A percentile compares a stretch with the other conserved stretches of the same genome.
phyloP scores from a whole-genome alignment of 2,113 vertebrate species.

The Cyanoderma ruficeps region DNA sequence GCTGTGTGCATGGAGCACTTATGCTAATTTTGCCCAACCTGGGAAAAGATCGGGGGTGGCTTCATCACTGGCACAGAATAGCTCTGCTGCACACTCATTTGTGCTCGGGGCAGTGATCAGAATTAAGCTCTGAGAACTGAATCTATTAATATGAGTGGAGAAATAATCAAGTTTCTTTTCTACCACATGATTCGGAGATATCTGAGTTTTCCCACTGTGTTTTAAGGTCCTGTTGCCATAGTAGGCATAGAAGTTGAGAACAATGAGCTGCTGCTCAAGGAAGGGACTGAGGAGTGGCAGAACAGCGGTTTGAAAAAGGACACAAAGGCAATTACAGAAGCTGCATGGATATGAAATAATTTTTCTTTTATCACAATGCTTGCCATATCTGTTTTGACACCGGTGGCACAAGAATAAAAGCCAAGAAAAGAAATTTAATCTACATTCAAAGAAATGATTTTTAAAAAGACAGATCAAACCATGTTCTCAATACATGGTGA shows the following conservation, averaged over 20 bases:
- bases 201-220: not conserved
- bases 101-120: not conserved
- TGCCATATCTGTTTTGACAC: constrained; percentile 8
- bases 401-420: not conserved
- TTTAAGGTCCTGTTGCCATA: not conserved
- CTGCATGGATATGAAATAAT: not conserved
- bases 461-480: not conserved
- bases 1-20: not conserved
- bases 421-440: not conserved
- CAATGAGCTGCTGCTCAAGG: not conserved
- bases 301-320: not conserved
- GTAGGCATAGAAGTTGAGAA: not conserved
- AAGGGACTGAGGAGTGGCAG: not conserved
- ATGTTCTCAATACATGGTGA: not conserved
- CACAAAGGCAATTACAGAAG: constrained; percentile 2
- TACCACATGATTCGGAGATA: not conserved
- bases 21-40: constrained; percentile 9
- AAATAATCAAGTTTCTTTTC: not conserved
- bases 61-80: not conserved
- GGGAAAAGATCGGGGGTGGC: not conserved
- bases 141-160: not conserved
- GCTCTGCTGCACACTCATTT: not conserved
- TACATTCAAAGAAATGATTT: not conserved
- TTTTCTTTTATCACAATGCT: not conserved
- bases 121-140: not conserved